These are phyloP conservation scores for Axinella damicornis DNA, from an alignment of 37 sponge, comb jelly and placozoan genomes.

Conservation along the genomic window DNA sequence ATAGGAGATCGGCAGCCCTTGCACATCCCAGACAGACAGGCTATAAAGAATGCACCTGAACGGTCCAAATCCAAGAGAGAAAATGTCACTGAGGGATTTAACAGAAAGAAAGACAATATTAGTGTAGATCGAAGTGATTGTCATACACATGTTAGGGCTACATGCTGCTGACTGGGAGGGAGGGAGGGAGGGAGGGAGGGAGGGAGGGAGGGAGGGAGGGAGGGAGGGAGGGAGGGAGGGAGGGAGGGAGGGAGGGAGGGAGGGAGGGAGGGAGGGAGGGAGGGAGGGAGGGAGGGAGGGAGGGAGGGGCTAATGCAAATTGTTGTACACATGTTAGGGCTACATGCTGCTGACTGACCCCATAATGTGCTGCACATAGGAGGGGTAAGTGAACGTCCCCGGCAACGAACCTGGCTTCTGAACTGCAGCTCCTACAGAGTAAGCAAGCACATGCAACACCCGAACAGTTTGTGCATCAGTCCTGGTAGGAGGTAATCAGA, in stretches of 20 bases:
- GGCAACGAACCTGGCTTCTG: constrained; percentile 38
- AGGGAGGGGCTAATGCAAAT: no score
- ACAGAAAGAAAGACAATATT: neutral
- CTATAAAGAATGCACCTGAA: constrained; percentile 69
- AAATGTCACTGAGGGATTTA: constrained; percentile 76
- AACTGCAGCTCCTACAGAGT: constrained; percentile 74
- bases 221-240: no score
- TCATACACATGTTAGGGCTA: neutral
- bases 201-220: no score
- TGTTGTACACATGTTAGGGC: neutral
- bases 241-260: no score
- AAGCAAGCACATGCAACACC: neutral
- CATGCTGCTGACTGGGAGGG: no score
- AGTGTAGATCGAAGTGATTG: neutral
- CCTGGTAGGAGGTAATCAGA: neutral
- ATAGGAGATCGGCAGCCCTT: no score
- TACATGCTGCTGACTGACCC: constrained; percentile 57
- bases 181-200: no score
- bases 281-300: no score
- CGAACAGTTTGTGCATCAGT: neutral
- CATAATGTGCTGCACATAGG: constrained; percentile 97
- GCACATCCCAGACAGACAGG: no score
- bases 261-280: no score
- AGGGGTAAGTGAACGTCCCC: constrained; percentile 84
- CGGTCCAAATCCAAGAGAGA: constrained; percentile 98